Base-by-base conservation (phyloP, 2,113 vertebrate genomes). In the Solea solea region DNA sequence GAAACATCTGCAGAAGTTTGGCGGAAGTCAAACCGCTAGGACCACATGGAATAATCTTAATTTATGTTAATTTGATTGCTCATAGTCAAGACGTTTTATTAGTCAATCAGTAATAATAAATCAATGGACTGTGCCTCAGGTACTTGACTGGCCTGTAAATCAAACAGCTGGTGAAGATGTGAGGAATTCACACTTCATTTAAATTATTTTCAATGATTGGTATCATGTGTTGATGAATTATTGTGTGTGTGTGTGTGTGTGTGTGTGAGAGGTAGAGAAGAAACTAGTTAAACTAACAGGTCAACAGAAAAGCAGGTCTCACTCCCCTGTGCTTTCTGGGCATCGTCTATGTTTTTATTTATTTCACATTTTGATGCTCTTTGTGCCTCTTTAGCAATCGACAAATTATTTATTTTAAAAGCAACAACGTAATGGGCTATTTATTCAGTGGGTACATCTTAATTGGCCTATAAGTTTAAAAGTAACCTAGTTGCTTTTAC, bases 381-480 rank as follows among this genome's bases (percentile, higher is more conserved):
- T 11, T 8, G 48, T 78, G 27, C 41, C 25, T 72, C 55, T 41
- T 50, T 62, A 42, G 55, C 59, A 55, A n/a, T n/a, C 34, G 16
- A 54, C 21, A 48, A n/a, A 21, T 42, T 61, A 62, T 76, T 73
- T 69, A 74, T 74, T 82, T 69, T 52, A 58, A 14, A 3, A 65
- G 58, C 54, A 74, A 54, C 52, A 71, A 61, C 46, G 59, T 66
- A 55, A 72, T 81, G 74, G 56, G 64, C 50, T 79, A 25, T 85
- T 85, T 78, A 78, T 84, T 68, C 11, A n/a, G 41, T 58, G 60
- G 60, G 40, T 51, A 39, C 21, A 41, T 39, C 21, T 45, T 52
- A 12, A 53, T 55, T 53, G 0, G 1, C 13, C 64, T 74, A 13
- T 41, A 55, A 73, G 10, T 44, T 62, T 34, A 34, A 34, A 34